Conservation (phyloP, 2,888 invertebrate species). For the Lasioglossum figueresi region DNA sequence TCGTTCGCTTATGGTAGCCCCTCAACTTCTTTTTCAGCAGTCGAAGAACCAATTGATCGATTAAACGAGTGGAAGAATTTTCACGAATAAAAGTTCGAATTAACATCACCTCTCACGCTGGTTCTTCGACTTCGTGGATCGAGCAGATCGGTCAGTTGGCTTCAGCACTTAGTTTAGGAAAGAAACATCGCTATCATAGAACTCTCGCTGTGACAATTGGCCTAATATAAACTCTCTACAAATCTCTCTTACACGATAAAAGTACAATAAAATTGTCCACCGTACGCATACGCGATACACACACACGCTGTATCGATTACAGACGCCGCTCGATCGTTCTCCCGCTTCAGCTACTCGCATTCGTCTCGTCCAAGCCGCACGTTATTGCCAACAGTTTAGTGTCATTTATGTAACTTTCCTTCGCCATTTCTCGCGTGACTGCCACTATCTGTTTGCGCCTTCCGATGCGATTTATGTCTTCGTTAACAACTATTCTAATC, state of each 20-base stretch:
- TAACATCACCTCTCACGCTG: too few relatives aligned
- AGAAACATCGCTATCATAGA: conserved; percentile 55
- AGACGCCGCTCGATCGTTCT: conserved; percentile 45
- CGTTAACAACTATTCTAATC: not conserved
- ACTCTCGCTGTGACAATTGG: conserved; percentile 63
- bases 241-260: conserved; percentile 67
- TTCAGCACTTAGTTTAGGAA: conserved; percentile 26
- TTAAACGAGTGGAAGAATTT: not conserved
- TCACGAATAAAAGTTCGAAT: not conserved
- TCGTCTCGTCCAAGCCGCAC: conserved; percentile 29
- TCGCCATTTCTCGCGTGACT: not conserved
- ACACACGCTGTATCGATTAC: conserved; percentile 42
- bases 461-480: not conserved
- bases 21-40: not conserved
- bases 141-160: conserved; percentile 17
- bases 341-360: conserved; percentile 22
- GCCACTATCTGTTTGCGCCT: not conserved
- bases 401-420: conserved; percentile 1
- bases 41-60: not conserved
- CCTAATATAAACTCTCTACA: conserved; percentile 74
- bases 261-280: conserved; percentile 64
- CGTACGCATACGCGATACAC: conserved; percentile 51
- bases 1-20: not conserved
- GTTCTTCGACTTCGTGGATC: not conserved
- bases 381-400: conserved; percentile 67